Evolutionary conservation across 2,888 invertebrate genomes (phyloP).

Genomic region (Mythimna loreyi): DNA sequence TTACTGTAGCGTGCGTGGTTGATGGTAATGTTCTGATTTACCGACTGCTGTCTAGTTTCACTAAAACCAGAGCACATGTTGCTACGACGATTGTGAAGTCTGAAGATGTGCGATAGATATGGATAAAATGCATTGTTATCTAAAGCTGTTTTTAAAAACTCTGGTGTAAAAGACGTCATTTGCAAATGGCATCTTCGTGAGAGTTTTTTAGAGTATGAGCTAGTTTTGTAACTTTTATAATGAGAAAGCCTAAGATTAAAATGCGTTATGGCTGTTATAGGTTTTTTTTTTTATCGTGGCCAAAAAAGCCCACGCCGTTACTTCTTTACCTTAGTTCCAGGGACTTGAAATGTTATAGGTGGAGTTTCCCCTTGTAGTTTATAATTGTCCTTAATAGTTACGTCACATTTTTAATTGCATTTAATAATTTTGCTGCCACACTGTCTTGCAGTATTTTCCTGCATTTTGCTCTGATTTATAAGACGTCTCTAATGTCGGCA

Average conservation of each 20-base stretch:
- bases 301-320: too few species aligned
- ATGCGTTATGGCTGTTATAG: too few species aligned
- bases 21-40: slow-evolving; percentile 31
- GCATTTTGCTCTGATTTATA: slow-evolving; percentile 6
- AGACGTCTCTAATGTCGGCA: slow-evolving; percentile 3
- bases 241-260: neutral
- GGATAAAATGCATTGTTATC: neutral
- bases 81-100: slow-evolving; percentile 23
- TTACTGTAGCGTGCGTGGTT: slow-evolving; percentile 45
- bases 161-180: slow-evolving; percentile 2
- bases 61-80: slow-evolving; percentile 39
- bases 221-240: slow-evolving; percentile 9
- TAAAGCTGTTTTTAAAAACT: slow-evolving; percentile 24
- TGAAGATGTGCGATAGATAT: slow-evolving; percentile 42
- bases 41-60: slow-evolving; percentile 29
- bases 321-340: too few species aligned
- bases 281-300: too few species aligned
- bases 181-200: slow-evolving; percentile 16
- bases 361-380: neutral
- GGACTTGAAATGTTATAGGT: too few species aligned
- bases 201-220: neutral
- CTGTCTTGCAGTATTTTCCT: slow-evolving; percentile 34
- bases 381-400: slow-evolving; percentile 3
- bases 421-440: slow-evolving; percentile 3
- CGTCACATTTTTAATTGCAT: slow-evolving; percentile 16